Conservation (phyloP, 2,113 vertebrate species). For the Dolichallabes microphthalmus region DNA sequence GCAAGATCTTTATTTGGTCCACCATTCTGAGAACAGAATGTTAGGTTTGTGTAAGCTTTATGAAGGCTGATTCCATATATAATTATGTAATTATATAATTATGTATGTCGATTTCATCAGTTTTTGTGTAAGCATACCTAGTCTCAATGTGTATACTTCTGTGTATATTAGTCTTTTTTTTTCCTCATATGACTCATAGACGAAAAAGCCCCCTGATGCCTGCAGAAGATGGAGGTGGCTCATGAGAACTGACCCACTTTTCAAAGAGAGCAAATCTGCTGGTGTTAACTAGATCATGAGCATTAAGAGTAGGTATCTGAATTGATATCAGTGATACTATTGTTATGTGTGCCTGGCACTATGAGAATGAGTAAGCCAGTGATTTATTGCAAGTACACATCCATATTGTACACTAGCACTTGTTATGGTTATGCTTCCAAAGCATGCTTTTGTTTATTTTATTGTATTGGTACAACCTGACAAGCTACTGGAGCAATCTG, state of each 20-base stretch:
- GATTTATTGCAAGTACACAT: neutral
- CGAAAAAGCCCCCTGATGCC: conserved; percentile 44
- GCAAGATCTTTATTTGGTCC: neutral
- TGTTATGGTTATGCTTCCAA: neutral
- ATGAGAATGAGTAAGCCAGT: neutral
- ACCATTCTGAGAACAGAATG: neutral
- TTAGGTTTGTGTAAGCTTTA: neutral
- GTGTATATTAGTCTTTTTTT: conserved; percentile 8
- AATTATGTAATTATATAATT: neutral
- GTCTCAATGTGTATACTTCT: neutral
- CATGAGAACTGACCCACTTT: conserved; percentile 55
- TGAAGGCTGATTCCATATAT: neutral
- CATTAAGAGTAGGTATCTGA: conserved; percentile 40
- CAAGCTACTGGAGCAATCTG: neutral
- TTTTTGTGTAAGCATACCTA: neutral
- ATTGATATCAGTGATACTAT: conserved; percentile 13
- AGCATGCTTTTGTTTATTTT: neutral
- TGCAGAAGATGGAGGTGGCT: conserved; percentile 43
- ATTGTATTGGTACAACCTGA: neutral
- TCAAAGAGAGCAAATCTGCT: conserved; percentile 23
- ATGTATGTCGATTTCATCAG: conserved; percentile 2
- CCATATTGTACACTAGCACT: neutral
- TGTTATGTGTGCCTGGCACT: conserved; percentile 10
- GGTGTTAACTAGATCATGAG: conserved; percentile 43
- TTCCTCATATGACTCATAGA: conserved; percentile 11